Conservation (phyloP, 2,888 invertebrate genomes). For the Sphaerophoria rueppellii region DNA sequence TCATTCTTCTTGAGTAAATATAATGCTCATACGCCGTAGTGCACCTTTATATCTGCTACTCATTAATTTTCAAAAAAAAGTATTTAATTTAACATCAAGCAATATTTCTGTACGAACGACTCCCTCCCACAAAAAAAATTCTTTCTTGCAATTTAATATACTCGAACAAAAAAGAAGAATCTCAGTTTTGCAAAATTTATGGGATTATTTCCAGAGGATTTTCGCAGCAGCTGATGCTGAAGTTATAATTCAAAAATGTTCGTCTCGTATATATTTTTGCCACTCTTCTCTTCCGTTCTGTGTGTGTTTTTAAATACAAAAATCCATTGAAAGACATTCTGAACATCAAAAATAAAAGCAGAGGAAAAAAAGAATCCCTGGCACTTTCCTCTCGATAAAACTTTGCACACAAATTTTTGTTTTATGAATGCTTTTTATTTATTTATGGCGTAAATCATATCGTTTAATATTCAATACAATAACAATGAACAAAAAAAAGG, state of each 20-base stretch:
- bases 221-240: slow-evolving; percentile 65
- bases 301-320: background rate
- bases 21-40: slow-evolving; percentile 6
- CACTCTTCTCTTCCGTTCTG: background rate
- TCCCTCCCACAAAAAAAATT: too few species aligned
- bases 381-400: slow-evolving; percentile 70
- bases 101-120: slow-evolving; percentile 36
- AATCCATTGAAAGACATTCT: background rate
- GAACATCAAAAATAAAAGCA: background rate
- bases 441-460: slow-evolving; percentile 62
- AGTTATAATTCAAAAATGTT: slow-evolving; percentile 68
- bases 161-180: slow-evolving; percentile 36
- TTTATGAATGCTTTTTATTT: slow-evolving; percentile 36
- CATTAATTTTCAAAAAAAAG: slow-evolving; percentile 41
- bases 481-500: background rate
- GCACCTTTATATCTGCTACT: background rate
- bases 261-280: background rate
- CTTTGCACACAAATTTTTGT: slow-evolving; percentile 36
- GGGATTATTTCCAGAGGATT: slow-evolving; percentile 45
- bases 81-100: slow-evolving; percentile 56
- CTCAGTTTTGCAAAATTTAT: slow-evolving; percentile 59
- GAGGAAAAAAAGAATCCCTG: slow-evolving; percentile 15
- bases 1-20: background rate
- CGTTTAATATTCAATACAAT: slow-evolving; percentile 55
- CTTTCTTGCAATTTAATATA: too few species aligned